Conservation (phyloP, 2,888 invertebrate species). For the Synanthedon vespiformis region DNA sequence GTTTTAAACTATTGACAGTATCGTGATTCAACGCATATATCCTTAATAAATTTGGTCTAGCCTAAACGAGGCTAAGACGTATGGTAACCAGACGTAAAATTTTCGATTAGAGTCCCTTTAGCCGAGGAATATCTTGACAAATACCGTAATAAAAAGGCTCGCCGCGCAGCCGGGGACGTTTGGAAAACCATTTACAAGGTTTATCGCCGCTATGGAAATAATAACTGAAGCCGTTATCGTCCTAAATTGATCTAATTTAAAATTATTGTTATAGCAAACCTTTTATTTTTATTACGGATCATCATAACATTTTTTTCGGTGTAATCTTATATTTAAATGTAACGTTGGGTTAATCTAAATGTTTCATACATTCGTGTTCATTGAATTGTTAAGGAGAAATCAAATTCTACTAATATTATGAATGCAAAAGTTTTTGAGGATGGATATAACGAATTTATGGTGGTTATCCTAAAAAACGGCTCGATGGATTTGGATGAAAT, state of each 20-base stretch:
- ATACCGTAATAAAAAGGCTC: slow-evolving; percentile 65
- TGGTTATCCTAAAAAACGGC: too few relatives aligned
- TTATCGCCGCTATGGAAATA: slow-evolving; percentile 68
- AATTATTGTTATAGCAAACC: slow-evolving; percentile 65
- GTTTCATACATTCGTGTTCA: not conserved
- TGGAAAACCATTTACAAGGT: slow-evolving; percentile 68
- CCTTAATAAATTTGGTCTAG: slow-evolving; percentile 23
- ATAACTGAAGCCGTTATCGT: slow-evolving; percentile 66
- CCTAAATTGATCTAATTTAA: slow-evolving; percentile 68
- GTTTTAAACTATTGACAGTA: not conserved
- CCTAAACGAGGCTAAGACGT: slow-evolving; percentile 30
- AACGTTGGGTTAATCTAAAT: not conserved
- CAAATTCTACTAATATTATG: too few relatives aligned
- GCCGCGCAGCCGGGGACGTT: slow-evolving; percentile 54
- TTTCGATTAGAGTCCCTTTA: slow-evolving; percentile 58
- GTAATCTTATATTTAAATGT: slow-evolving; percentile 16
- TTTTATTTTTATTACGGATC: slow-evolving; percentile 59
- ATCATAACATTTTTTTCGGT: slow-evolving; percentile 42
- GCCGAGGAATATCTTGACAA: slow-evolving; percentile 62
- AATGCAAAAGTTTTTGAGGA: too few relatives aligned
- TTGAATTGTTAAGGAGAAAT: not conserved
- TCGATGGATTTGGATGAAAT: too few relatives aligned
- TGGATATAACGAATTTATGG: too few relatives aligned
- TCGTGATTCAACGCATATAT: slow-evolving; percentile 5
- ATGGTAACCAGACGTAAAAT: slow-evolving; percentile 62